These are phyloP conservation scores for Stegastes partitus DNA, from an alignment of 2,113 vertebrate species.

Conservation along the genomic window DNA sequence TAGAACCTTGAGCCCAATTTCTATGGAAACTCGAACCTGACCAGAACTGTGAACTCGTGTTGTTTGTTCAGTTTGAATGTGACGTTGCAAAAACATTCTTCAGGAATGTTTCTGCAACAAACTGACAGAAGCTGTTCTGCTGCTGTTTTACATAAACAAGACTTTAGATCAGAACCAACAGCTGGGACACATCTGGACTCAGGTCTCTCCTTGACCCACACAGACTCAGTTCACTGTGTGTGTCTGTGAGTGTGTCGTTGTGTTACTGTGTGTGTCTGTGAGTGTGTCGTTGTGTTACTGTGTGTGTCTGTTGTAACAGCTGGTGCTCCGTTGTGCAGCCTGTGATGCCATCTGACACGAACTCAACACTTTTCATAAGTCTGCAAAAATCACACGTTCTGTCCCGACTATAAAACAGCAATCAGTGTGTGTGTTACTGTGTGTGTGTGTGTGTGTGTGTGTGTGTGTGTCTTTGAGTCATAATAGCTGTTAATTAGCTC, in stretches of 20 bases:
- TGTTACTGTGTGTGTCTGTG: no score
- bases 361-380: conserved; percentile 11
- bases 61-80: no score
- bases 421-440: not conserved
- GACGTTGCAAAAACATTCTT: no score
- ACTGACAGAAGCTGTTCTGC: no score
- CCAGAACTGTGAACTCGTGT: no score
- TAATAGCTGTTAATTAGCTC: conserved; percentile 61
- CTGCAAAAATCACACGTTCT: conserved; percentile 26
- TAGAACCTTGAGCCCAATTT: no score
- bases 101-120: no score
- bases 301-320: conserved; percentile 21
- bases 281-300: not conserved
- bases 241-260: no score
- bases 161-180: not conserved
- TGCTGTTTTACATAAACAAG: no score
- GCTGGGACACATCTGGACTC: conserved; percentile 21
- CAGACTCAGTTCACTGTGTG: not conserved
- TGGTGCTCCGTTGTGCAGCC: conserved; percentile 15
- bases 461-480: conserved; percentile 8
- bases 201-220: conserved; percentile 11
- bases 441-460: conserved; percentile 2
- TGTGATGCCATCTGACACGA: conserved; percentile 39
- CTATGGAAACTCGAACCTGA: no score
- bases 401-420: conserved; percentile 19